A percentile compares a stretch with the other conserved stretches of the same genome.
These are phyloP conservation scores for Rhabdomys pumilio DNA, from an alignment of 2,797 vertebrate genomes.

Conservation along the genomic window DNA sequence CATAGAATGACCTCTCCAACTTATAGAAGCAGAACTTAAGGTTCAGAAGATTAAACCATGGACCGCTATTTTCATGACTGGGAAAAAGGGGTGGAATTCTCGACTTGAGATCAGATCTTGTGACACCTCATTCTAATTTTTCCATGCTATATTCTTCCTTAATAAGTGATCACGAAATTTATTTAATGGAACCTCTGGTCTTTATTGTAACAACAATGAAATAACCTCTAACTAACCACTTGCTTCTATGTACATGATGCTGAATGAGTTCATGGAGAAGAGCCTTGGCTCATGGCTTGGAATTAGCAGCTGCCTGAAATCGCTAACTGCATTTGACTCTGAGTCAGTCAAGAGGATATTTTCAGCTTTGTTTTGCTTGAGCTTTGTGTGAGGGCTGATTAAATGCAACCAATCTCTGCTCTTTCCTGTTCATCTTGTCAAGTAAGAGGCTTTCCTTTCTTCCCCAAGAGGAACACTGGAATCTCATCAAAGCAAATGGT, in stretches of 20 bases:
- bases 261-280: not conserved
- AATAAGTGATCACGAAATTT: not conserved
- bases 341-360: constrained; percentile 51
- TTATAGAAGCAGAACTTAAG: not conserved
- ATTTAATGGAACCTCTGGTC: not conserved
- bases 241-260: not conserved
- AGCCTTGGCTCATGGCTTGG: not conserved
- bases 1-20: not conserved
- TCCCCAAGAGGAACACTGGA: constrained; percentile 68
- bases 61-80: not conserved
- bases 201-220: constrained; percentile 28
- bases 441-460: constrained; percentile 67
- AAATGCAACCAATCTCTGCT: constrained; percentile 70
- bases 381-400: constrained; percentile 73
- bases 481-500: constrained; percentile 74
- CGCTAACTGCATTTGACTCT: constrained; percentile 70
- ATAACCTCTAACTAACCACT: constrained; percentile 10
- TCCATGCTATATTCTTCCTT: not conserved
- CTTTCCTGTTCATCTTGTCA: constrained; percentile 75
- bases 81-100: not conserved
- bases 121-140: not conserved
- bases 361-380: constrained; percentile 70
- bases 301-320: constrained; percentile 48
- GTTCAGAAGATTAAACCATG: not conserved
- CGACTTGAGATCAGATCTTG: not conserved